Base-by-base conservation (phyloP, 2,797 vertebrate genomes). In the Acrossocheilus wenchowensis region DNA sequence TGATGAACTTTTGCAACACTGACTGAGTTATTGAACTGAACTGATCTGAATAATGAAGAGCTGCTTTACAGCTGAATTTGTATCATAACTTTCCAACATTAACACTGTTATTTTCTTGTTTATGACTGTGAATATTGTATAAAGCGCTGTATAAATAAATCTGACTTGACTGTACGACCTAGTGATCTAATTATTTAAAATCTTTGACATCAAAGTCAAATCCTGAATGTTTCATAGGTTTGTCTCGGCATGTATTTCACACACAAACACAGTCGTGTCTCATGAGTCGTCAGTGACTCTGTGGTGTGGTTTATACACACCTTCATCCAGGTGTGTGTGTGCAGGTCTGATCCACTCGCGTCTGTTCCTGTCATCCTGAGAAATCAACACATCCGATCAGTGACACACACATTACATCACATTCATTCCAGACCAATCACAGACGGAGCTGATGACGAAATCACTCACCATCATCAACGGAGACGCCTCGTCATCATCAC, bases 381-480 rank as follows among this genome's bases (percentile, higher is more conserved):
- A 78, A 73, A 36, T 14, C 3, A 12, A n/a, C 68, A 62, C n/a
- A 48, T 36, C 34, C 34, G 34, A 36, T 36, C 34, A 71, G 5
- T 6, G 6, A 41, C 19, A 48, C 34, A 84, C 34, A 62, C 11
- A 48, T 43, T 1, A 48, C 45, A 48, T 0, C 12, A 48, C 45
- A 48, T 4, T 12, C 45, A 43, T 2, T 54, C 6, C 4, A 15
- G 62, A 68, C 5, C 8, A 34, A 41, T 39, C 11, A 50, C 17
- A 57, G 43, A 21, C 48, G 0, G 48, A 50, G 48, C 48, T 6
- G 50, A 19, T n/a, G 54, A 79, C 19, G 15, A 93, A 92, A 62
- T 62, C 91, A 94, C 94, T 95, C 92, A 95, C 95, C 94, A 95
- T 96, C 93, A 94, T 94, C 91, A 91, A 86, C 78, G 90, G 86